Base-by-base conservation (phyloP, 2,888 invertebrate genomes). In the Phengaris arion region DNA sequence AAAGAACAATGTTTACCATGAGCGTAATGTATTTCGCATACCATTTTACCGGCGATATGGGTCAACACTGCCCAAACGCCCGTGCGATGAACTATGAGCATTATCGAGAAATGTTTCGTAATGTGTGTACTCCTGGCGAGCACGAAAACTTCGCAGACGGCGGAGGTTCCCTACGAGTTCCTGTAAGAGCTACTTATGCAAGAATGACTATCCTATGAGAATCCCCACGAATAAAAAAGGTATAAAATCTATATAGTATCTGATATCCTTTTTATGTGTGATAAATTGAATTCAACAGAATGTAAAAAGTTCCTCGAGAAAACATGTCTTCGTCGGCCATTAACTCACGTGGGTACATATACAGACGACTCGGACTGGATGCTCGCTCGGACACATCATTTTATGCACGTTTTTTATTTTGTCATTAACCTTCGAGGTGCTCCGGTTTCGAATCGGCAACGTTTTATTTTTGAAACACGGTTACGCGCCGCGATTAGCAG, bases 361-460 rank as follows among this genome's bases (percentile, higher is more conserved):
- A 81, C 59, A 10, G 12, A 81, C 83, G 82, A 81, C 85, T 87
- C 87, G 87, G 85, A 81, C 82, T 83, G 83, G 84, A 81, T 83
- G 83, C 81, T 81, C 83, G 85, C 81, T 83, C 84, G 84, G 84
- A 86, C 87, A 87, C 88, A 89, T 86, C 83, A 85, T 89, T 91
- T 87, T 88, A 89, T 89, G 89, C 88, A 89, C 86, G 89, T 85
- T 88, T 91, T 90, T 91, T 90, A 91, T 90, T 91, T 90, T 91
- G 90, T 92, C 91, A 92, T 91, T 92, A 92, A 92, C 92, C 92
- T 92, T 92, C 92, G 88, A 84, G 87, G 88, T 90, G 92, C 91
- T 91, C 92, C 90, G 90, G 89, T 90, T 91, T 88, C 88, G 88
- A 88, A 90, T 90, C 89, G 87, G 88, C 89, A 88, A 89, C 90